phyloP scores from a whole-genome alignment of 2,113 vertebrate species.

The Loxodonta africana region DNA sequence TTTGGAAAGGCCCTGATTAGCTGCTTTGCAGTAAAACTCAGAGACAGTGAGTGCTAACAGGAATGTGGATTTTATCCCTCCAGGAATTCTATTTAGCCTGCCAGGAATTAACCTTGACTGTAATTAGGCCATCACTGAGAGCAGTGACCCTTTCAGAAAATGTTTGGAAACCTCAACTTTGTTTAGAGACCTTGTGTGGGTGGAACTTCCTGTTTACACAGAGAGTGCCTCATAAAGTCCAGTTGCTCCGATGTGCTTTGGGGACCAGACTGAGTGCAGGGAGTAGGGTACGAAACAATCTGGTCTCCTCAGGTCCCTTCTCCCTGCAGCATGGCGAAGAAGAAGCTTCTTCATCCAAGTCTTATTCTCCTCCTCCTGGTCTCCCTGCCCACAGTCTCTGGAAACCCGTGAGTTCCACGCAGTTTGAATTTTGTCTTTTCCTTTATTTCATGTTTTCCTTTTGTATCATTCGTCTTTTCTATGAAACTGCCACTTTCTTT shows the following conservation, averaged over 20 bases:
- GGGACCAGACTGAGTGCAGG: neutral
- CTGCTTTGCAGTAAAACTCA: constrained; percentile 36
- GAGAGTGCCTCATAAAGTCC: constrained; percentile 60
- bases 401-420: constrained; percentile 76
- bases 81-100: constrained; percentile 49
- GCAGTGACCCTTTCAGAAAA: constrained; percentile 67
- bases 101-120: constrained; percentile 67
- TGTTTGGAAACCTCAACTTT: constrained; percentile 70
- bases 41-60: constrained; percentile 37
- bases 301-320: neutral
- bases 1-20: constrained; percentile 37
- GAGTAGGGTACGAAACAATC: neutral
- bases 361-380: constrained; percentile 48
- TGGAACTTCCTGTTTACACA: constrained; percentile 78
- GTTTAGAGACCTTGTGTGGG: constrained; percentile 76
- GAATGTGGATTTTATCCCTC: constrained; percentile 66
- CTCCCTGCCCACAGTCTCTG: constrained; percentile 30
- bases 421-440: neutral
- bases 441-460: neutral
- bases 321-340: constrained; percentile 70
- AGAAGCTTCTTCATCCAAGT: neutral
- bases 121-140: constrained; percentile 44
- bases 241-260: neutral
- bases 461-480: neutral
- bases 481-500: neutral